These are phyloP conservation scores for Mormyrus hasselquistii DNA, from an alignment of 2,797 vertebrate genomes.

Conservation along the genomic window DNA sequence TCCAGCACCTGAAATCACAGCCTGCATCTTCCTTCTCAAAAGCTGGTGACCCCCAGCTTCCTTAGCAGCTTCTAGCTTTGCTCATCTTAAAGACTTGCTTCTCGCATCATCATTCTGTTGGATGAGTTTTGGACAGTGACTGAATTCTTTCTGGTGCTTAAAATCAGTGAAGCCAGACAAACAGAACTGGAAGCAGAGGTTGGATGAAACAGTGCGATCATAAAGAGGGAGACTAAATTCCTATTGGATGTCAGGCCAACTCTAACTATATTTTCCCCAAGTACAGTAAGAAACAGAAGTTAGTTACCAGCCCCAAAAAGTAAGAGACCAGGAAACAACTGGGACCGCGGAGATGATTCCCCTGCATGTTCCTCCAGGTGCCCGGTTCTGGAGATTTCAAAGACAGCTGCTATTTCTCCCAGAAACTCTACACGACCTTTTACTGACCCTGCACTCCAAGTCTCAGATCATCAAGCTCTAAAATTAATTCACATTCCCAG, in stretches of 20 bases:
- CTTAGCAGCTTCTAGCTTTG: not conserved
- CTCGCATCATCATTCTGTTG: not conserved
- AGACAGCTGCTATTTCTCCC: not conserved
- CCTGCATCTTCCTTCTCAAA: not conserved
- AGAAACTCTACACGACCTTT: not conserved
- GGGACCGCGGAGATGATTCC: not conserved
- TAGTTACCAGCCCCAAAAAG: no score
- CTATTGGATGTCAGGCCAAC: not conserved
- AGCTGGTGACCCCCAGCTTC: not conserved
- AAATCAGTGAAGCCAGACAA: not conserved
- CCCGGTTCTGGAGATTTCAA: not conserved
- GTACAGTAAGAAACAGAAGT: not conserved
- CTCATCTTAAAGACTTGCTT: not conserved
- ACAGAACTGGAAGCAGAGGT: not conserved
- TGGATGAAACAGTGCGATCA: not conserved
- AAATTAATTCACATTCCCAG: not conserved
- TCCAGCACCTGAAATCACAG: not conserved
- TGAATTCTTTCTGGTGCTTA: not conserved
- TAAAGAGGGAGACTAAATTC: not conserved
- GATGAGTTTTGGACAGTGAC: not conserved
- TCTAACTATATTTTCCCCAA: not conserved
- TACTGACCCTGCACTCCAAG: not conserved
- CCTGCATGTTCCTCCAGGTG: not conserved
- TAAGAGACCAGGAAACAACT: not conserved
- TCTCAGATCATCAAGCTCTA: not conserved